These are phyloP conservation scores for Eonycteris spelaea DNA, from an alignment of 2,113 vertebrate genomes.

Conservation along the genomic window DNA sequence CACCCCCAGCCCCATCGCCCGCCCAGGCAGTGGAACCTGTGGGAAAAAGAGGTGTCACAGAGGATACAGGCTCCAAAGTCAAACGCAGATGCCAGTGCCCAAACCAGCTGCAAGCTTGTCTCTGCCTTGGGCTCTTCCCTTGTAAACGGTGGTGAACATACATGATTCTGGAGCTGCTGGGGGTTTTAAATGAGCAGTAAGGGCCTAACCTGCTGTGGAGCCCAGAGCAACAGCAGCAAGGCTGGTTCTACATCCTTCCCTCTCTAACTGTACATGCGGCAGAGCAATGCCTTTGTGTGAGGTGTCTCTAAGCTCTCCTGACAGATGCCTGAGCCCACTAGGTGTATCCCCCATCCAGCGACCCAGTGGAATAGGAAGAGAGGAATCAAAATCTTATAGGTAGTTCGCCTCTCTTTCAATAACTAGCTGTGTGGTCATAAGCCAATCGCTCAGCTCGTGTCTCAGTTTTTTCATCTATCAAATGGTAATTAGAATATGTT, in stretches of 20 bases:
- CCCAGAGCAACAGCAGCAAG: neutral
- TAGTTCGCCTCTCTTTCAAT: neutral
- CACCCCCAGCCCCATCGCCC: rapidly evolving
- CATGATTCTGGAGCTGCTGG: neutral
- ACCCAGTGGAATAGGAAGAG: neutral
- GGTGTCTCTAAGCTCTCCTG: neutral
- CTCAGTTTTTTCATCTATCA: neutral
- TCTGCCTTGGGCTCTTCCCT: neutral
- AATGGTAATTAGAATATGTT: neutral
- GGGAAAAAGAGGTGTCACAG: neutral
- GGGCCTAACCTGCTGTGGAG: neutral
- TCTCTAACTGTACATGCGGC: rapidly evolving
- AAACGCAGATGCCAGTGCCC: rapidly evolving
- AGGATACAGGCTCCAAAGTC: neutral
- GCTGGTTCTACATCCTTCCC: neutral
- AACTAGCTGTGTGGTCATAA: neutral
- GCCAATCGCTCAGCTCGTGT: neutral
- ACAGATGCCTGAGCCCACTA: neutral
- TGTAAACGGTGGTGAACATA: neutral
- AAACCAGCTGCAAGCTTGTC: neutral
- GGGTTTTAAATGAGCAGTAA: neutral
- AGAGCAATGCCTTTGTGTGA: no score
- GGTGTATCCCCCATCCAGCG: neutral
- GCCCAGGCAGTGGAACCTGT: neutral
- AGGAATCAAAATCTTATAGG: neutral